These are phyloP conservation scores for Amblyornis subalaris DNA, from an alignment of 2,113 vertebrate species.

Conservation along the genomic window DNA sequence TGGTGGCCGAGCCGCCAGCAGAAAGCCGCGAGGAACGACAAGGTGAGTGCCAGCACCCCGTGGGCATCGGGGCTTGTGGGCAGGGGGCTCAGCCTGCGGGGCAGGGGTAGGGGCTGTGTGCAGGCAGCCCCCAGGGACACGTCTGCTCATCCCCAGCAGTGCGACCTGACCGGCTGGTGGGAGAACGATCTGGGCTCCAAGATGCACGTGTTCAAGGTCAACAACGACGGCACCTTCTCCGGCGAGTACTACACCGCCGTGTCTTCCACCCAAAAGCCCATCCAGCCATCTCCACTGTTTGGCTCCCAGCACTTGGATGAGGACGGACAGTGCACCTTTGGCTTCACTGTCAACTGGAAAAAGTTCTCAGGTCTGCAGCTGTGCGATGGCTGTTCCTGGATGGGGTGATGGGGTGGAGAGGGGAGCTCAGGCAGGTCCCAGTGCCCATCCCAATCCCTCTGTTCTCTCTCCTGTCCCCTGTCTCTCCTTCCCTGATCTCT, in stretches of 20 bases:
- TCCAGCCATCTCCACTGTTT: rapidly evolving
- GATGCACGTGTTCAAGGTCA: rapidly evolving
- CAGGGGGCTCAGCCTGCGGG: not conserved
- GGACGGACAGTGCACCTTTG: not conserved
- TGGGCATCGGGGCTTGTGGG: rapidly evolving
- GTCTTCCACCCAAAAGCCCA: not conserved
- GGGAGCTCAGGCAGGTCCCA: not conserved
- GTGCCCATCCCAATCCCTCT: not conserved
- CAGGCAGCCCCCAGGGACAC: rapidly evolving
- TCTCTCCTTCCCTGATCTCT: not conserved
- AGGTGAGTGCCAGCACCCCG: rapidly evolving
- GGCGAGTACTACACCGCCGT: not conserved
- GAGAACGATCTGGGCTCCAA: not conserved
- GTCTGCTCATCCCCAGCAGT: rapidly evolving
- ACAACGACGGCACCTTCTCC: not conserved
- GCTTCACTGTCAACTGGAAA: conserved; percentile 10
- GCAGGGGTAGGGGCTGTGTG: not conserved
- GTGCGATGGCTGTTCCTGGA: rapidly evolving
- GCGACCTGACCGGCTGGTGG: not conserved
- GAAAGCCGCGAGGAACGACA: rapidly evolving
- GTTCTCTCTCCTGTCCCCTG: not conserved
- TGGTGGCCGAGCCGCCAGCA: rapidly evolving
- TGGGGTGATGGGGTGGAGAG: not conserved
- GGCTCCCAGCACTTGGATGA: not conserved
- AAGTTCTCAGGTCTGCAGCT: not conserved